Base-by-base conservation (phyloP, 2,113 vertebrate genomes). In the Tichodroma muraria region DNA sequence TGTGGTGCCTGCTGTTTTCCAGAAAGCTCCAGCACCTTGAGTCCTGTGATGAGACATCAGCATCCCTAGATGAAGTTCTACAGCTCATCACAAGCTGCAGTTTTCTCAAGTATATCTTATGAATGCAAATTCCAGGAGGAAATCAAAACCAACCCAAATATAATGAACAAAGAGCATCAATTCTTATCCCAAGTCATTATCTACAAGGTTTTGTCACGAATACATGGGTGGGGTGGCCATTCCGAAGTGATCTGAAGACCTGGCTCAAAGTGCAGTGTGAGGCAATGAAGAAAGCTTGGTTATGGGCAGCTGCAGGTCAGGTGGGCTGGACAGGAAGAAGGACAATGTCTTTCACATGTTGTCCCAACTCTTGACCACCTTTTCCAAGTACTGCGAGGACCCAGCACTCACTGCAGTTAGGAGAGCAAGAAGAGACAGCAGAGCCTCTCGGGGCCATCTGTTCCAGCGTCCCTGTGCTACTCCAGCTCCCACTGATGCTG, bases 211-310 rank as follows among this genome's bases (percentile, higher is more conserved):
- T 89, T 76, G 42, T 11, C 33, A 44, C 40, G 53, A 61, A 11
- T 27, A 12, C 15, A 5, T 0, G 2, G 27, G 6, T 0, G 2
- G 27, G 6, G 6, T 40, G 44, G 27, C 47, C 33, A 24, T 17
- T 47, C 59, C 70, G 56, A 3, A 28, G 56, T 20, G 33, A 37
- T 24, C 45, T 49, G n/a, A 45, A 54, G 60, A 38, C 6, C 30
- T 83, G 50, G 25, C 45, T 80, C 54, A 11, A 38, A 47, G 30
- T 18, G 38, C 69, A 70, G 21, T 0, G 0, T 9, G 27, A 24
- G 56, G 17, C 35, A 63, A 15, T 12, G 27, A n/a, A 27, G 35
- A 33, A 25, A 69, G 12, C 2, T 3, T 69, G 18, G 27, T 30
- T 15, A 2, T 4, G 23, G 22, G 16, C 64, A 66, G 45, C 37